A percentile compares a stretch with the other conserved stretches of the same genome.
These are phyloP conservation scores for Phaetusa simplex DNA, from an alignment of 2,113 vertebrate genomes.

Conservation along the genomic window DNA sequence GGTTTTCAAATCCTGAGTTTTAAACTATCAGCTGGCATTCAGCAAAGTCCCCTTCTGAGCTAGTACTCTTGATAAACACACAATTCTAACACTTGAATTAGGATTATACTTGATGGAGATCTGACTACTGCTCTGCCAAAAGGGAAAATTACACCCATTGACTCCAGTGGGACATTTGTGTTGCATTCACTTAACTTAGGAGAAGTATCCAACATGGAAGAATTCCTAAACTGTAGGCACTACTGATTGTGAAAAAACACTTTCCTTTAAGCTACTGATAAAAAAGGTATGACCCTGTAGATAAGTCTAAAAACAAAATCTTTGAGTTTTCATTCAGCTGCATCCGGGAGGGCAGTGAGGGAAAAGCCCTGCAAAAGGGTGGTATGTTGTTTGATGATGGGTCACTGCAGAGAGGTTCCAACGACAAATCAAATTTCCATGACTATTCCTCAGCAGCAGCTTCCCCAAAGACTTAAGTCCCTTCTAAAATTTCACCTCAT, in stretches of 20 bases:
- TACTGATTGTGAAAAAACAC: not conserved
- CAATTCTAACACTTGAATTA: not conserved
- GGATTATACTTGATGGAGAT: not conserved
- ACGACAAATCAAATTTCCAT: not conserved
- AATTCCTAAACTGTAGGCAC: not conserved
- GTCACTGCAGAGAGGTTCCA: not conserved
- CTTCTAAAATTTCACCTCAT: not conserved
- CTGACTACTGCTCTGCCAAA: not conserved
- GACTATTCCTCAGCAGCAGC: not conserved
- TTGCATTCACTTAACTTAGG: not conserved
- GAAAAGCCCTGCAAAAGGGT: not conserved
- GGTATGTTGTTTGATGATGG: not conserved
- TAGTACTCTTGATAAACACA: not conserved
- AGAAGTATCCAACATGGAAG: not conserved
- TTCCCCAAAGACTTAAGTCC: not conserved
- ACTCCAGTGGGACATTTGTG: accelerated
- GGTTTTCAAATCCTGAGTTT: not conserved
- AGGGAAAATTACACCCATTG: not conserved
- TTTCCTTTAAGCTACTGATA: not conserved
- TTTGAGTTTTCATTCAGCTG: not conserved
- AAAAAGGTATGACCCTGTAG: not conserved
- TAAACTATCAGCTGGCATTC: not conserved
- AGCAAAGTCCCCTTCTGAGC: not conserved
- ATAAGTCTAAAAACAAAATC: not conserved
- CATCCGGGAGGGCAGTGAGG: not conserved